Evolutionary conservation across 2,797 vertebrate genomes (phyloP), one percentile per base, ranked within the genome.

Genomic region (Sebastes minor): DNA sequence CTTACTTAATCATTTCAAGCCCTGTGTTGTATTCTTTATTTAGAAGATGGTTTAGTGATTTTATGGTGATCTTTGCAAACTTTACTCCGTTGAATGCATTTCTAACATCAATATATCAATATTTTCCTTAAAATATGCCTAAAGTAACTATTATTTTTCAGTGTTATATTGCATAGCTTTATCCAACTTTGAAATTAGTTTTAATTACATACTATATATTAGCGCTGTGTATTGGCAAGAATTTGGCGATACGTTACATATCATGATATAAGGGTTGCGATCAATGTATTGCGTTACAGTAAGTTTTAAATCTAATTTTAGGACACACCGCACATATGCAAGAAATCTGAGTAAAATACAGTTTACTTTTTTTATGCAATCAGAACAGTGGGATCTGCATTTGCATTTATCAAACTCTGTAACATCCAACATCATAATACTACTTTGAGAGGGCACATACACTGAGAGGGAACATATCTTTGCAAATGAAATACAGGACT

Each of bases 211-310:
- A 22, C 5, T 49, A 0, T 49, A 49, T 49, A 0, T 42, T 16
- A 42, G 38, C 0, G 38, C 38, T 42, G 14, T 42, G 38, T 42
- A 42, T 42, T 42, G 38, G 38, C 38, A 42, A 42, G 38, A 16
- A 42, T 42, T 0, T 42, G 6, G 38, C 14, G 0, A 42, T 42
- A 42, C 6, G 0, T 16, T 42, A 42, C 14, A 0, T 42, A 42
- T 42, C 38, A 42, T 42, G 38, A 42, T 42, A 42, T 16, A 42
- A 16, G 38, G 38, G 38, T 42, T 42, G 38, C 5, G 38, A 42
- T 42, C 38, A 42, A 42, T 42, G 0, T 42, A 42, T 42, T 42
- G 38, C 38, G 6, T 16, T 42, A 42, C 38, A 42, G 38, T 16
- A 0, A 42, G 13, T 16, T 42, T 42, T 16, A 42, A 42, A 42